These are phyloP conservation scores for Brachionus manjavacas DNA, from an alignment of 1,140 invertebrate genomes.

Conservation along the genomic window DNA sequence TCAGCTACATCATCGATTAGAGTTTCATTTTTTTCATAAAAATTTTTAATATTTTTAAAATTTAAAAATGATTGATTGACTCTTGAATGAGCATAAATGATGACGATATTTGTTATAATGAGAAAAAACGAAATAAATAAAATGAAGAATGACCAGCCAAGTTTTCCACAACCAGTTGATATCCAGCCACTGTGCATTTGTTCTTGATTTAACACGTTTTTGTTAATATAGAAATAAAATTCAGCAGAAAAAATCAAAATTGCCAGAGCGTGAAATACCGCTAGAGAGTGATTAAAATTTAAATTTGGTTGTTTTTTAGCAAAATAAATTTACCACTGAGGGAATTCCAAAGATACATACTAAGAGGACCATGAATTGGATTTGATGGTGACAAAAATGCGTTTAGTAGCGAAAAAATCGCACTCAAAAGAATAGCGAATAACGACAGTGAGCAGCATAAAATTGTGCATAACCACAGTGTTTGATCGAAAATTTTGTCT, in stretches of 20 bases:
- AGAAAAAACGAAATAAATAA: not conserved
- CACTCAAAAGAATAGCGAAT: not conserved
- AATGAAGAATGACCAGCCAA: slow-evolving; percentile 4
- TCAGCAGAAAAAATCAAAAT: not conserved
- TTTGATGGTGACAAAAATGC: not conserved
- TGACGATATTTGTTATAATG: not conserved
- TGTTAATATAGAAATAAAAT: slow-evolving; percentile 24
- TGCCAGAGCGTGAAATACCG: not conserved
- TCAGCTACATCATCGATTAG: not conserved
- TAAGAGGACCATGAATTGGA: slow-evolving; percentile 8
- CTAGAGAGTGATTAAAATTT: not conserved
- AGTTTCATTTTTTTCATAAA: slow-evolving; percentile 7
- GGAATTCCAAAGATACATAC: slow-evolving; percentile 11
- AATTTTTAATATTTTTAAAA: not conserved
- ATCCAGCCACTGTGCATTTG: not conserved
- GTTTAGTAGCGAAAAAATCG: not conserved
- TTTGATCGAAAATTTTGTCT: slow-evolving; percentile 18
- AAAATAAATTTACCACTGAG: not conserved
- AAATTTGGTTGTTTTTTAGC: not conserved
- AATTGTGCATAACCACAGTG: slow-evolving; percentile 12
- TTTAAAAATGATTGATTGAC: slow-evolving; percentile 16
- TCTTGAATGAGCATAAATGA: not conserved
- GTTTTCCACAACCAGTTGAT: not conserved
- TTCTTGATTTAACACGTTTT: slow-evolving; percentile 12
- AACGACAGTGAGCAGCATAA: not conserved